Base-by-base conservation (phyloP, 2,888 invertebrate species). In the Tromatobia lineatoria region DNA sequence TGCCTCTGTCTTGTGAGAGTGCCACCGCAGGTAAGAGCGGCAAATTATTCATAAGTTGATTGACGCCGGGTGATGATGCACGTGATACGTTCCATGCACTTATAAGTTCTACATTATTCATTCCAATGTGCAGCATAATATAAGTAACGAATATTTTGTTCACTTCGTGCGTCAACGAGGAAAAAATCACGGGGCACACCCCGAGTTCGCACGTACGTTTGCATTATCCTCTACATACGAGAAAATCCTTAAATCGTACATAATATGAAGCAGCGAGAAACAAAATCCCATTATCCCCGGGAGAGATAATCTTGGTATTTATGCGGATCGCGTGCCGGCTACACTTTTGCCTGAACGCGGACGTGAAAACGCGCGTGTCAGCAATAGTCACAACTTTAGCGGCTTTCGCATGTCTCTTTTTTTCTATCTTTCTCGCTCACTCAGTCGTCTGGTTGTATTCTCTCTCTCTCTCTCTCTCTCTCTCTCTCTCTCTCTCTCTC, bases 281-380 rank as follows among this genome's bases (percentile, higher is more conserved):
- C 29, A 54, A 81, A 81, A 57, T 64, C 77, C 78, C 77, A 84
- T 80, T 83, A 80, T 83, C 71, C 61, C 57, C 66, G 47, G 47
- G 78, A 80, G 38, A 61, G 78, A 73, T 82, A 82, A 84, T 84
- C 84, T 57, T 29, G 61, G 84, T 84, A 84, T 84, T 84, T 79
- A 76, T 67, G 78, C 69, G 82, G 85, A 88, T 89, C 89, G 89
- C 89, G 89, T 89, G 89, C 89, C 89, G 77, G 83, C 83, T 83
- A 83, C 86, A 79, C 86, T 85, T 86, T 85, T 82, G 74, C 61
- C 29, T 70, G 73, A 69, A 67, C 80, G 77, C 47, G 74, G 74
- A 80, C 64, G 66, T 74, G 86, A 80, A 86, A 87, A 87, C 76
- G 83, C 83, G 79, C 84, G 85, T 79, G 86, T 80, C 83, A 88